A percentile compares a stretch with the other conserved stretches of the same genome.
These are phyloP conservation scores for Drosophila teissieri DNA, from an alignment of 1,140 invertebrate species.

Conservation along the genomic window DNA sequence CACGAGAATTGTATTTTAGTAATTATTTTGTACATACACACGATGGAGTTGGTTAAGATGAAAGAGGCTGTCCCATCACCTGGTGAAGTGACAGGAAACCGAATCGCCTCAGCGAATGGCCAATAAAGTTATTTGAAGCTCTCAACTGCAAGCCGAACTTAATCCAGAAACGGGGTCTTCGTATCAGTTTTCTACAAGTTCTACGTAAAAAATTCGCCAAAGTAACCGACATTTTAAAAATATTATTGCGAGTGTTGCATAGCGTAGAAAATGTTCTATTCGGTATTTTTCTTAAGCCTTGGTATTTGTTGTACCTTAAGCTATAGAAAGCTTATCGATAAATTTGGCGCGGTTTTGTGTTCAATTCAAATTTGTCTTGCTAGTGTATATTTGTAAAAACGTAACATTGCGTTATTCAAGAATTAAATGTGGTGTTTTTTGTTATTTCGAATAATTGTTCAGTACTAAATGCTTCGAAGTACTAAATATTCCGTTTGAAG, in stretches of 20 bases:
- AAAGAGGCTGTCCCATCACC: slow-evolving; percentile 53
- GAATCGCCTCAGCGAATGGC: slow-evolving; percentile 54
- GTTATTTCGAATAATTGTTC: no score
- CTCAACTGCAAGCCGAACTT: slow-evolving; percentile 16
- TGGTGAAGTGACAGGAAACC: slow-evolving; percentile 45
- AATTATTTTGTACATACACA: slow-evolving; percentile 72
- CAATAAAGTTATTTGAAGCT: slow-evolving; percentile 69
- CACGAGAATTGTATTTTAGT: slow-evolving; percentile 67
- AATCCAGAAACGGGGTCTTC: slow-evolving; percentile 17
- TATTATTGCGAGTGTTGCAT: slow-evolving; percentile 10
- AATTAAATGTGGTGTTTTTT: no score
- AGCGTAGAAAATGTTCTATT: background rate
- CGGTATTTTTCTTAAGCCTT: background rate
- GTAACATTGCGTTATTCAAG: no score
- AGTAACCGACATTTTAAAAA: slow-evolving; percentile 3
- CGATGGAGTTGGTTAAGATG: slow-evolving; percentile 39
- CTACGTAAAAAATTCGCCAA: background rate
- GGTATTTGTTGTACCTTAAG: background rate
- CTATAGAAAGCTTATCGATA: slow-evolving; percentile 13
- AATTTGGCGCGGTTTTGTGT: slow-evolving; percentile 1
- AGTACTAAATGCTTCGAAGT: no score
- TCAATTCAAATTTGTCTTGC: background rate
- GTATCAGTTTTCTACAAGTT: background rate
- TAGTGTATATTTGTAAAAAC: background rate
- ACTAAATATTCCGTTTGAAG: no score